Evolutionary conservation across 2,113 vertebrate genomes (phyloP), one percentile per base, ranked within the genome.

Genomic region (Oryzias celebensis): DNA sequence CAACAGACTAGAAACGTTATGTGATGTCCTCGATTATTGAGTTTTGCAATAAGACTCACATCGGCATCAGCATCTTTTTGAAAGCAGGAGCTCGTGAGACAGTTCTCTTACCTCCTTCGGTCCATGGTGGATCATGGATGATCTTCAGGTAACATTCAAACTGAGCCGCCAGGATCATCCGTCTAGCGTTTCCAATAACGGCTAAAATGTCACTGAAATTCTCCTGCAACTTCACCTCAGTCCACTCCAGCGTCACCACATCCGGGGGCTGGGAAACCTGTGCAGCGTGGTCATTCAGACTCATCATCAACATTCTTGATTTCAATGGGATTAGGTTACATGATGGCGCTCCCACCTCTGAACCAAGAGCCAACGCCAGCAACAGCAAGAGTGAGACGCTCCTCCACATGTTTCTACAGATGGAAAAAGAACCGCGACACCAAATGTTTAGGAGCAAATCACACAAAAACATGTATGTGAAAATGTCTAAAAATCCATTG

Each of bases 71-170:
- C 36, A 36, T 36, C 31, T 36, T 31, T 10, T 28, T 28, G 5
- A 28, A 28, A 28, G 26, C 4, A 28, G 26, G 24, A 7, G 10
- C 12, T 17, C 2, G 5, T 5, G 17, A 5, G 6, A 16, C 5
- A 28, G 4, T 49, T 2, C 12, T 17, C 20, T 81, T 68, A 93
- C 91, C 89, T 71, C 74, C 55, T 6, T 89, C 84, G 2, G 15
- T 28, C 18, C 4, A 66, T 8, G 79, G 82, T 0, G 90, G 88
- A 26, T 93, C 91, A 1, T 44, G 58, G 64, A 92, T 86, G 51
- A 93, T 92, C 83, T 87, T 93, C 62, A 92, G 69, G 85, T 92
- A 93, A 62, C 92, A 93, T 77, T 93, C 90, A 53, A 88, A 93
- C 87, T 93, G 92, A 13, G 91, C 90, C 1, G 89, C 80, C 55